phyloP scores from a whole-genome alignment of 2,113 vertebrate species.

The Daubentonia madagascariensis region DNA sequence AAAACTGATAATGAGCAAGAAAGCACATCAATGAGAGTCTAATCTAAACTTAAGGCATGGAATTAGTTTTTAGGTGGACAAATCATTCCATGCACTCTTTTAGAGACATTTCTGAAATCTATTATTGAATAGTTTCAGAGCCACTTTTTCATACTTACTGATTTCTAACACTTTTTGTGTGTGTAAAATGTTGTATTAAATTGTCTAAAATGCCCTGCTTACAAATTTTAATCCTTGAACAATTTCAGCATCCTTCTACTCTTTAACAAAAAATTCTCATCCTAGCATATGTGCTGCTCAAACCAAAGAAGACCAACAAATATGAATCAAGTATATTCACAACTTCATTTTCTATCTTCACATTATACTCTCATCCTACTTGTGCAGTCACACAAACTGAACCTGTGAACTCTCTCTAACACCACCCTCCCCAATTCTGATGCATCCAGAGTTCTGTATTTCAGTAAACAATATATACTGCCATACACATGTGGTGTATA shows the following conservation, averaged over 20 bases:
- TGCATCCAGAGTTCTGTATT: too few species aligned
- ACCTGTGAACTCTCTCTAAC: not conserved
- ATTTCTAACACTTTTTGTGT: not conserved
- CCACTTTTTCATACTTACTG: not conserved
- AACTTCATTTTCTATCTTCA: not conserved
- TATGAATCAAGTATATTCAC: not conserved
- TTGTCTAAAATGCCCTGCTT: not conserved
- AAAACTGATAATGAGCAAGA: not conserved
- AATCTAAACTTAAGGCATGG: not conserved
- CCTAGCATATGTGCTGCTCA: not conserved
- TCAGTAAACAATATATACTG: too few species aligned
- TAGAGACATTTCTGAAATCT: not conserved
- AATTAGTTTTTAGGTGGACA: not conserved
- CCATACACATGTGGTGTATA: too few species aligned
- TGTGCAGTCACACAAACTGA: not conserved
- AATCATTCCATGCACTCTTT: too few species aligned
- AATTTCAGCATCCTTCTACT: not conserved
- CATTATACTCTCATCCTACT: not conserved
- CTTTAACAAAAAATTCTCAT: not conserved
- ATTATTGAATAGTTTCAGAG: not conserved
- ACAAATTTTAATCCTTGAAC: not conserved
- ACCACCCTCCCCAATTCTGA: too few species aligned
- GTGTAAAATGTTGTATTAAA: not conserved
- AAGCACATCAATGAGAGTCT: not conserved
- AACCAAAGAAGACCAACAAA: not conserved